Base-by-base conservation (phyloP, 2,113 vertebrate genomes). In the Bubo scandiacus region DNA sequence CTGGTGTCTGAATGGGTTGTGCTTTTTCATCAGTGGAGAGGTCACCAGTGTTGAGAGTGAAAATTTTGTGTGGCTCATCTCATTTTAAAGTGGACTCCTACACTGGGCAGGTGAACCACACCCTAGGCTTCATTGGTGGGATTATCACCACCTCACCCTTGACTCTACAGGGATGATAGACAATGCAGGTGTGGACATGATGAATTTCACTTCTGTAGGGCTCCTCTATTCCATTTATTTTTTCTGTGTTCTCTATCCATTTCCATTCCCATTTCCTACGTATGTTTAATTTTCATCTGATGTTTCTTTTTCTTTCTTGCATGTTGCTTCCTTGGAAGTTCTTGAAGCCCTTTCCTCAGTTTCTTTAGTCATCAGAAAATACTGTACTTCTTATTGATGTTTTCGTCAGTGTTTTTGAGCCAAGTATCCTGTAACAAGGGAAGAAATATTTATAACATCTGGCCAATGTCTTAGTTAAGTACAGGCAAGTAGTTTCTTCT, bases 91-190 rank as follows among this genome's bases (percentile, higher is more conserved):
- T 4, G 17, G 12, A 10, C 2, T 65, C 11, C 51, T 3, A 27
- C 15, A 27, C 0, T 45, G n/a, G 3, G 7, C 29, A 51, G 4
- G 12, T 43, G 11, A 77, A 40, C 15, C 11, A 40, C 25, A 34
- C 2, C 4, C 8, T n/a, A 15, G 34, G 5, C 26, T 86, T 19
- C 22, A 9, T 0, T 62, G 20, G 6, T 70, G 23, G 12, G 22
- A 42, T 38, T 66, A 57, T 71, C 36, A 47, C 5, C 13, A 62
- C 3, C 14, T 67, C 36, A 66, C 9, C 15, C 17, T 42, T 82
- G 66, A 18, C 12, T 55, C 5, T 22, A 51, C 3, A 40, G 29
- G 4, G 9, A 66, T 66, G 29, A 61, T 1, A 55, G 61, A 29
- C 6, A 79, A 5, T 3, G 23, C 22, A 52, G 4, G 5, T 58